phyloP scores from a whole-genome alignment of 2,113 vertebrate species.

The Hyaena hyaena region DNA sequence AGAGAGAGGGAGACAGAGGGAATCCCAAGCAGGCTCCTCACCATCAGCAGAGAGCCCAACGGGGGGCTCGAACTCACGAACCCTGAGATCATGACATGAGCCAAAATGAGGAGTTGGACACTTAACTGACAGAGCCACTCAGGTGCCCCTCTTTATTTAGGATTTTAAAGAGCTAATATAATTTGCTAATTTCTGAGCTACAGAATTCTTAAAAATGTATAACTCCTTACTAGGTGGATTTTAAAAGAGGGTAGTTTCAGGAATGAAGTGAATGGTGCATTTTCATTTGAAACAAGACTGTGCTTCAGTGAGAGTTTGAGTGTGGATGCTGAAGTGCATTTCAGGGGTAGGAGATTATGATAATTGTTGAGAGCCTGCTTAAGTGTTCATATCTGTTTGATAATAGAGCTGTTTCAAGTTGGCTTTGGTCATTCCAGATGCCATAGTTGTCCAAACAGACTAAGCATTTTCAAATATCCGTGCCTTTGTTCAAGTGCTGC shows the following conservation, averaged over 20 bases:
- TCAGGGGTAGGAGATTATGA: neutral
- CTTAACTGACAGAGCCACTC: too few species aligned
- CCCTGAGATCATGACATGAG: too few species aligned
- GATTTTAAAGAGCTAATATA: neutral
- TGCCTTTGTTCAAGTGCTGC: neutral
- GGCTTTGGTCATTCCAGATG: conserved; percentile 8
- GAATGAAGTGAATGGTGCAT: neutral
- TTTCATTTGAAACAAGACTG: neutral
- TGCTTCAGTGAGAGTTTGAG: neutral
- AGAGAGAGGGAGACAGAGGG: too few species aligned
- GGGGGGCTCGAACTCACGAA: too few species aligned
- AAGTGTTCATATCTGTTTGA: neutral
- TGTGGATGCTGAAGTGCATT: neutral
- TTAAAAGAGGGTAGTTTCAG: neutral
- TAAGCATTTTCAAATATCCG: neutral
- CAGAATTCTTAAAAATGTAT: neutral
- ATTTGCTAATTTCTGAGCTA: conserved; percentile 13
- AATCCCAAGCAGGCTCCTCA: too few species aligned
- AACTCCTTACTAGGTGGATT: neutral
- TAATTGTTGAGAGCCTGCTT: neutral
- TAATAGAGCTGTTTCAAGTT: neutral
- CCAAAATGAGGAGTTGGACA: too few species aligned
- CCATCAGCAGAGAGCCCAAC: too few species aligned
- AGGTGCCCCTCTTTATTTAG: neutral
- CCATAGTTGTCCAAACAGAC: neutral